Evolutionary conservation across 2,113 vertebrate genomes (phyloP), one percentile per base, ranked within the genome.

Genomic region (Lathamus discolor): DNA sequence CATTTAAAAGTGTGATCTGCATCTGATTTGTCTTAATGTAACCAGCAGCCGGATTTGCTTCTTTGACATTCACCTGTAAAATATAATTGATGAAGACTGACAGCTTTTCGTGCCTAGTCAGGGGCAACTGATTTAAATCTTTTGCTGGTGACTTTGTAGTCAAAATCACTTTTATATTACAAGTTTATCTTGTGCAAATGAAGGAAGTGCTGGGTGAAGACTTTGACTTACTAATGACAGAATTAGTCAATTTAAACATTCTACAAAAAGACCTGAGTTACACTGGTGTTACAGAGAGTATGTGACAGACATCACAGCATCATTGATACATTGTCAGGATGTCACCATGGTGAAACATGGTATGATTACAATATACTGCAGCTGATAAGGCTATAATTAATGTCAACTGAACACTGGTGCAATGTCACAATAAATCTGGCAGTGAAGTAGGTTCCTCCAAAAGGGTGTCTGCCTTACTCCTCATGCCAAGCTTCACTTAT

Each of bases 351-450:
- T 79, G 91, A 81, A 66, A 75, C 28, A 55, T 4, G 77, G 69
- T 88, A 39, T 66, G 87, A 49, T 83, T 77, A 46, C 67, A 86
- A 31, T 76, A 55, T 44, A 84, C 52, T 70, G 77, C 73, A 85
- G 61, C 67, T 93, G 84, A 16, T 2, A 78, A 96, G 76, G 54
- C 74, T 96, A 17, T 95, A 95, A 97, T 96, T 97, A 97, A 94
- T 95, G 90, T 63, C 64, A 80, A 75, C 59, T 6, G 41, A 79
- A 15, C 63, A 51, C 51, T 83, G 72, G 77, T 91, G 55, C 83
- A 63, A n/a, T 54, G 84, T 81, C 87, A 92, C 85, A 95, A 95
- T 92, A 92, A 94, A 97, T 92, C 93, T 95, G 79, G 75, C 64
- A 46, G 18, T 59, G 11, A 51, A 86, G 75, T 48, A 61, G 54